Evolutionary conservation across 2,888 invertebrate genomes (phyloP).

Genomic region (Polylopha cassiicola): DNA sequence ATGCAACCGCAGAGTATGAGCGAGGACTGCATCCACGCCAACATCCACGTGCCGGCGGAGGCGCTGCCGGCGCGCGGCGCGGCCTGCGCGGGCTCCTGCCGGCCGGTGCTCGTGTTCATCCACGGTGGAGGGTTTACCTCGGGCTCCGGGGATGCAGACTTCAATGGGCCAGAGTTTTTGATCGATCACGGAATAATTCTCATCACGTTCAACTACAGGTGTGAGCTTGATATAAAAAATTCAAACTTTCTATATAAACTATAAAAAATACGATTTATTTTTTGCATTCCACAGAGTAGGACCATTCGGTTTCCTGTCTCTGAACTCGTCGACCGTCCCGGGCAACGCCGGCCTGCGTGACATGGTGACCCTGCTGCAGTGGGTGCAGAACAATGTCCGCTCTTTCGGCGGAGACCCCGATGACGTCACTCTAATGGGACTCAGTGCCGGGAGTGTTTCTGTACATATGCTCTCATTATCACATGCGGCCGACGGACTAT

Average conservation of each 20-base stretch:
- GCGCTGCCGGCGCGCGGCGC: constrained; percentile 25
- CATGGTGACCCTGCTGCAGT: constrained; percentile 55
- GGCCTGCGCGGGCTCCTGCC: too few relatives aligned
- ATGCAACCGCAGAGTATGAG: constrained; percentile 40
- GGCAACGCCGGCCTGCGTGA: constrained; percentile 70
- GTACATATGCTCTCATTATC: constrained; percentile 56
- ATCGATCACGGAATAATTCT: constrained; percentile 55
- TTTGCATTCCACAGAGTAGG: constrained; percentile 62
- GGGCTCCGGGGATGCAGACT: constrained; percentile 59
- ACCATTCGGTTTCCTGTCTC: constrained; percentile 63
- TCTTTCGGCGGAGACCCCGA: constrained; percentile 61
- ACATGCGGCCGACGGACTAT: constrained; percentile 50
- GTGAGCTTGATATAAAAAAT: constrained; percentile 14
- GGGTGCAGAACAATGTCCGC: constrained; percentile 56
- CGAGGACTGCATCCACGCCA: constrained; percentile 62
- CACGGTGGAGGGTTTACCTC: constrained; percentile 67
- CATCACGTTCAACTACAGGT: constrained; percentile 70
- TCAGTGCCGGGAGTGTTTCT: constrained; percentile 58
- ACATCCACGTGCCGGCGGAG: constrained; percentile 55
- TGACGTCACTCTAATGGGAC: constrained; percentile 60
- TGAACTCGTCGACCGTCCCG: constrained; percentile 52
- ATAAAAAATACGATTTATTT: constrained; percentile 15
- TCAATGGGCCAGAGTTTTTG: constrained; percentile 61
- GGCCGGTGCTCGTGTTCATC: constrained; percentile 60
- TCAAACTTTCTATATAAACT: not conserved